phyloP scores from a whole-genome alignment of 2,888 invertebrate species.

The Agapetus fuscipes region DNA sequence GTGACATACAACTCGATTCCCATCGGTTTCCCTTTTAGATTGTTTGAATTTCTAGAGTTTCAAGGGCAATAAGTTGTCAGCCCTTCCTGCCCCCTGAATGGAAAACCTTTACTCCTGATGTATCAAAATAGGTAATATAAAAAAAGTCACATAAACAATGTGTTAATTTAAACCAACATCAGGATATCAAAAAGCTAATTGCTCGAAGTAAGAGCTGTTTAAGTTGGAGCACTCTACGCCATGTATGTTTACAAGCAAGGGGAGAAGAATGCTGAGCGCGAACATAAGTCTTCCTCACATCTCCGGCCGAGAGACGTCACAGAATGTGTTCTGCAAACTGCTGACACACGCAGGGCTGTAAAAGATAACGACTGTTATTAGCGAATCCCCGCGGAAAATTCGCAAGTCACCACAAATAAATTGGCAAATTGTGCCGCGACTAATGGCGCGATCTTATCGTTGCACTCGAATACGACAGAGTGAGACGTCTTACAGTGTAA shows the following conservation, averaged over 20 bases:
- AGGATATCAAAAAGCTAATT: neutral
- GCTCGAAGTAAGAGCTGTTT: no score
- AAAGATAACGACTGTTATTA: conserved; percentile 5
- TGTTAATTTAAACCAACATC: neutral
- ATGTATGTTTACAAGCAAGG: neutral
- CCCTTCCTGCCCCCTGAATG: no score
- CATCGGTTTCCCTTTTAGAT: no score
- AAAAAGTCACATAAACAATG: neutral
- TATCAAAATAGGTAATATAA: neutral
- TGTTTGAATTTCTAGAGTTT: no score
- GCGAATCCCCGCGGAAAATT: conserved; percentile 3
- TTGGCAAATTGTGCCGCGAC: neutral
- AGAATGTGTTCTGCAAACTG: conserved; percentile 1
- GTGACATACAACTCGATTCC: no score
- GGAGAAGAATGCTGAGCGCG: neutral
- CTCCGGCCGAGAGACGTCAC: no score
- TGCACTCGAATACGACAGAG: no score
- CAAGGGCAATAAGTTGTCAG: no score
- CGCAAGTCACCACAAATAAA: conserved; percentile 5
- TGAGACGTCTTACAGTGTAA: no score
- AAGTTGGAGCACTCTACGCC: no score
- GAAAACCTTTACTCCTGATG: no score
- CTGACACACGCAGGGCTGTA: conserved; percentile 3
- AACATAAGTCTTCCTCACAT: neutral
- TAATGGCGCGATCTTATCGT: no score